These are phyloP conservation scores for Heliconius cydno DNA, from an alignment of 2,888 invertebrate species.

Conservation along the genomic window DNA sequence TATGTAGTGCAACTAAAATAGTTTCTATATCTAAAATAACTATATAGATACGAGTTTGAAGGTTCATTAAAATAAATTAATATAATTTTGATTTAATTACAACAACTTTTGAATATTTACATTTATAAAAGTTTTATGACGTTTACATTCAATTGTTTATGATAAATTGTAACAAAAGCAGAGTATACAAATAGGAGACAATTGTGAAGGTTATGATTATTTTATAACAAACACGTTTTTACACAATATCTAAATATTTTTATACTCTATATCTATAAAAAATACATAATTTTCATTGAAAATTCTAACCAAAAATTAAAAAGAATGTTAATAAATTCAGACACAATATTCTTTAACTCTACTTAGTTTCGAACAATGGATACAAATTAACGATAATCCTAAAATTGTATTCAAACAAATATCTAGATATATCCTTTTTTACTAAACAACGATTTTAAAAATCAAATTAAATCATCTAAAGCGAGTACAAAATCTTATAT, in stretches of 20 bases:
- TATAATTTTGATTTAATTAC: slow-evolving; percentile 10
- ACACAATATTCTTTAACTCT: background rate
- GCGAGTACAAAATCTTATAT: background rate
- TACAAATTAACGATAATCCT: background rate
- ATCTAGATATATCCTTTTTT: background rate
- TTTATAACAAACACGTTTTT: background rate
- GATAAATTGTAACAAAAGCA: background rate
- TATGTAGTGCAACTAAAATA: slow-evolving; percentile 1
- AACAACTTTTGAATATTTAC: slow-evolving; percentile 14
- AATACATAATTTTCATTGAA: background rate
- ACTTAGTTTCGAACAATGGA: background rate
- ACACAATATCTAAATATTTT: background rate
- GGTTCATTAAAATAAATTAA: slow-evolving; percentile 15
- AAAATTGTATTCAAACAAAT: background rate
- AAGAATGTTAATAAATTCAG: background rate
- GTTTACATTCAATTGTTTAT: background rate
- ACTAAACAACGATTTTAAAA: slow-evolving; percentile 1
- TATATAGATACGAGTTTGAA: background rate
- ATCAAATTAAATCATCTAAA: background rate
- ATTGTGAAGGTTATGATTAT: background rate
- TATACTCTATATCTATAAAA: background rate
- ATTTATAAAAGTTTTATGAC: background rate
- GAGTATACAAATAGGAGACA: background rate
- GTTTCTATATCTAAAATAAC: slow-evolving; percentile 9
- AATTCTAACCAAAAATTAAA: background rate